Evolutionary conservation across 2,797 vertebrate genomes (phyloP).

Genomic region (Odontamblyopus lacepedii): DNA sequence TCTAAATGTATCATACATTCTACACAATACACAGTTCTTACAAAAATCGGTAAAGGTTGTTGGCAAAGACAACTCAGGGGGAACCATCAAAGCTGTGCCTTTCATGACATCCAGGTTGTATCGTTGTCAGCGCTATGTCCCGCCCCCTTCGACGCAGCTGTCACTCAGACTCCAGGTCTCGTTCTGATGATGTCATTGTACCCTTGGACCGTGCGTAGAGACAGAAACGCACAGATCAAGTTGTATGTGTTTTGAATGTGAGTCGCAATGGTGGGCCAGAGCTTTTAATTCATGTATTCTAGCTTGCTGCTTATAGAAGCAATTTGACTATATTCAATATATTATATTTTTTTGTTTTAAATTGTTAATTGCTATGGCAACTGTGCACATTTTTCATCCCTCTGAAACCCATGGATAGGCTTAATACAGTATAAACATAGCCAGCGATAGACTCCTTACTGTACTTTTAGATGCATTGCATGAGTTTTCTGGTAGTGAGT

Average conservation of each 20-base stretch:
- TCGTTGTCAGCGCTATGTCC: constrained; percentile 11
- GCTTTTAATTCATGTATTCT: too few species aligned
- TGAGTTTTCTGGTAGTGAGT: too few species aligned
- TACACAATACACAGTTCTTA: not conserved
- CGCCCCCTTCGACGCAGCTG: constrained; percentile 1
- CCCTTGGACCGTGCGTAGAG: constrained; percentile 16
- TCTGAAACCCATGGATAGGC: too few species aligned
- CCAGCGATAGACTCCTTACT: too few species aligned
- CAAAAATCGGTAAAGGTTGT: not conserved
- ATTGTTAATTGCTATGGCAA: too few species aligned
- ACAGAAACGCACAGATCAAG: not conserved
- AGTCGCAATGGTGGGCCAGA: not conserved
- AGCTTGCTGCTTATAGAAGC: not conserved
- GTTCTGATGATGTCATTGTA: constrained; percentile 28
- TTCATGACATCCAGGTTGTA: constrained; percentile 58
- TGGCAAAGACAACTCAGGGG: constrained; percentile 74
- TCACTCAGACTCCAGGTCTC: constrained; percentile 38
- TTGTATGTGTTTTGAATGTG: not conserved
- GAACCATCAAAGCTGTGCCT: constrained; percentile 77
- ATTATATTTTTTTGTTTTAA: not conserved
- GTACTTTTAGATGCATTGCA: too few species aligned
- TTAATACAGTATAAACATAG: too few species aligned
- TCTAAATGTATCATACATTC: too few species aligned
- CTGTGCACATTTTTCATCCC: not conserved
- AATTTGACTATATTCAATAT: not conserved